phyloP scores from a whole-genome alignment of 2,888 invertebrate genomes.

The Andrena bicolor region DNA sequence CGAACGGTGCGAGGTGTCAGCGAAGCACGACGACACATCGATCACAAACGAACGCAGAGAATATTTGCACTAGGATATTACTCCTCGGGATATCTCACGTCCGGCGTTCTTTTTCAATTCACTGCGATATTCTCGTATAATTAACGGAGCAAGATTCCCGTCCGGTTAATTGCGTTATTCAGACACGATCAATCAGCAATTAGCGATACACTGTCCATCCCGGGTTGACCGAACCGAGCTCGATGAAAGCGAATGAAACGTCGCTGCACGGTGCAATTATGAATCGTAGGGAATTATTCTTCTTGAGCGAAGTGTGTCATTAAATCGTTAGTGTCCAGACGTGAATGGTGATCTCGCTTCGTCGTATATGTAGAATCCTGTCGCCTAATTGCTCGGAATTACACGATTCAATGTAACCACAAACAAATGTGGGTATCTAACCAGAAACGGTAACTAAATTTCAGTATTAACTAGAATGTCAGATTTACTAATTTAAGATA shows the following conservation, averaged over 20 bases:
- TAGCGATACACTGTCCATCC: constrained; percentile 77
- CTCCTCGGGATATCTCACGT: not conserved
- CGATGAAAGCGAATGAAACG: constrained; percentile 1
- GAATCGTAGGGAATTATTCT: constrained; percentile 57
- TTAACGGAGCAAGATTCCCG: constrained; percentile 57
- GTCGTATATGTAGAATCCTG: not conserved
- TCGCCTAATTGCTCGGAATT: constrained; percentile 6
- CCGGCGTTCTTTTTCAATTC: constrained; percentile 42
- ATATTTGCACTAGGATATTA: not conserved
- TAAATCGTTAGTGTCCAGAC: constrained; percentile 53
- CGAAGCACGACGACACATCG: too few relatives aligned
- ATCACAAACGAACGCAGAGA: too few relatives aligned
- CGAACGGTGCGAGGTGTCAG: too few relatives aligned
- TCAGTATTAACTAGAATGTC: too few relatives aligned
- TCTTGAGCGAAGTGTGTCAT: constrained; percentile 53
- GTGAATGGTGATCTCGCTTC: not conserved
- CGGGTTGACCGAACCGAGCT: constrained; percentile 43
- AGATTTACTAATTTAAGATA: too few relatives aligned
- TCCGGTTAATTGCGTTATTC: constrained; percentile 81
- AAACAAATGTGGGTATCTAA: not conserved
- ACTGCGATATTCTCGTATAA: constrained; percentile 59
- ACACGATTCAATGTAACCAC: not conserved
- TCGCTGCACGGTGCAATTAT: constrained; percentile 68
- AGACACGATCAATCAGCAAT: constrained; percentile 82
- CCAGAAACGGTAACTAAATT: too few relatives aligned